phyloP scores from a whole-genome alignment of 2,113 vertebrate genomes.

The rabbit (Oryctolagus cuniculus) region DNA sequence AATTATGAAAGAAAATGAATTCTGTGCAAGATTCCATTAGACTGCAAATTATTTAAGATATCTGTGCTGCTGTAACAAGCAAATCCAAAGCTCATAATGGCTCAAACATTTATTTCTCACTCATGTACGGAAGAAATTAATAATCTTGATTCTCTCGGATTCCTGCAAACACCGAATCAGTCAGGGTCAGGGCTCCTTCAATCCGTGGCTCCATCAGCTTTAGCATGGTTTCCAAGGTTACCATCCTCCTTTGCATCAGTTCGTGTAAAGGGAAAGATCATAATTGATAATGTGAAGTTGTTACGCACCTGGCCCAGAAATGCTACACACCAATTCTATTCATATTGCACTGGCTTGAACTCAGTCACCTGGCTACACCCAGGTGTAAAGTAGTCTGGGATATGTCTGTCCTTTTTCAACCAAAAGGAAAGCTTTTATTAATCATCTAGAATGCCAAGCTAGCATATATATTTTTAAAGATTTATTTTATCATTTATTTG shows the following conservation, averaged over 20 bases:
- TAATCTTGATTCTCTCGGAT: neutral
- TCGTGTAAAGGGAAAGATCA: neutral
- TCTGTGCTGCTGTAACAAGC: neutral
- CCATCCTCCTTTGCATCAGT: neutral
- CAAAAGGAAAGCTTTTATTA: constrained; percentile 16
- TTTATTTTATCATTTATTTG: no score
- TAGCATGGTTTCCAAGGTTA: neutral
- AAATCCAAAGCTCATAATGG: constrained; percentile 6
- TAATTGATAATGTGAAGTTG: neutral
- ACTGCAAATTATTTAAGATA: constrained; percentile 44
- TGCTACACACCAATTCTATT: neutral
- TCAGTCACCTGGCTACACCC: neutral
- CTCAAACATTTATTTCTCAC: neutral
- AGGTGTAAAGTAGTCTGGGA: neutral
- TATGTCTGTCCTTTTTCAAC: neutral
- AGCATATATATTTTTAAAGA: neutral
- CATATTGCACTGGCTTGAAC: neutral
- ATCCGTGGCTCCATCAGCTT: neutral
- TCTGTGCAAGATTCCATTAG: constrained; percentile 67
- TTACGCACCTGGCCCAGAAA: constrained; percentile 12
- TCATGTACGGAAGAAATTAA: neutral
- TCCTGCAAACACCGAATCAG: neutral
- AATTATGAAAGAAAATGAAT: constrained; percentile 71
- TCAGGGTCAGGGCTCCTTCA: neutral
- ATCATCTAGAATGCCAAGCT: neutral